Base-by-base conservation (phyloP, 2,888 invertebrate species). In the Andrena marginata region DNA sequence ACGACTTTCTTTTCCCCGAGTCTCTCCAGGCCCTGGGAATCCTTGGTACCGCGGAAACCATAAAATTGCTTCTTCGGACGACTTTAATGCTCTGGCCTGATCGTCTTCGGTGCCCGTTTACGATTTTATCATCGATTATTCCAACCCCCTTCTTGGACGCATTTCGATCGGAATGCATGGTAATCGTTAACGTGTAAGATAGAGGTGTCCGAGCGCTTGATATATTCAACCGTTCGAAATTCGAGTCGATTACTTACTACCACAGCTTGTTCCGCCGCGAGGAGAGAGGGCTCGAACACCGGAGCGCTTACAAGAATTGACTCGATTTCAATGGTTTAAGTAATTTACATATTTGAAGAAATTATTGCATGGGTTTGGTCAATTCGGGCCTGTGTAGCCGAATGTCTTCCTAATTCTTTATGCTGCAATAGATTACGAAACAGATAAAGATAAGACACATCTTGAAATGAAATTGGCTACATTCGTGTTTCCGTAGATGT, bases 41-140 rank as follows among this genome's bases (percentile, higher is more conserved):
- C 76, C 72, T 49, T 35, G 70, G 74, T 63, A 73, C 72, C 79
- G 74, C 85, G 87, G 80, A 87, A 85, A 85, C 87, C 77, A 82
- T 87, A 87, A 87, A 87, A 77, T 79, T 81, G 77, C 33, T 74
- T 64, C 67, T 13, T 35, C 33, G 29, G 42, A 29, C 35, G 64
- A 74, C 75, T 82, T 80, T 80, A 82, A 77, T 85, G 64, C 51
- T 35, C 29, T 33, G 59, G 23, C 29, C 49, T 68, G 71, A 71
- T 69, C 59, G 49, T 75, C 67, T 49, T 33, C 35, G 65, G 35
- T 7, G 64, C 26, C 67, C 74, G 73, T 76, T 74, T 51, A 49
- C 74, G 76, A 82, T 82, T 86, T 82, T 85, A 87, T 86, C 86
- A 77, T 84, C 87, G 78, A 84, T 83, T 42, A 51, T 31, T 74